A percentile compares a stretch with the other conserved stretches of the same genome.
Conservation (phyloP, 2,797 vertebrate genomes). For the Scolopax bukidnonensis region DNA sequence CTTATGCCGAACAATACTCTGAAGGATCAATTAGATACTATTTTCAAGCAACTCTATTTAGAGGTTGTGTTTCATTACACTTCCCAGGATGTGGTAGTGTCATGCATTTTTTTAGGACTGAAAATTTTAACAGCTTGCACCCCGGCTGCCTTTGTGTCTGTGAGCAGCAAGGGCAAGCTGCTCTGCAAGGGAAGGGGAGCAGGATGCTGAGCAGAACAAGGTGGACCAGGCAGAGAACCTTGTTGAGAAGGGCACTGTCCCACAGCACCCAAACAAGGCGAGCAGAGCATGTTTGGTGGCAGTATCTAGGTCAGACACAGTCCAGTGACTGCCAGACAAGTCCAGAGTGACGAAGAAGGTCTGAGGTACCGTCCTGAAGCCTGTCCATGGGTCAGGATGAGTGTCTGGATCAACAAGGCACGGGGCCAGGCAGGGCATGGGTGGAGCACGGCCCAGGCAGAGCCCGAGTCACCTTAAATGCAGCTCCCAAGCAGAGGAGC, state of each 20-base stretch:
- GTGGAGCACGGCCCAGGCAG: background rate
- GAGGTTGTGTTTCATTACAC: background rate
- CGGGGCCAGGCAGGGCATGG: background rate
- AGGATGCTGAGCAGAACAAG: background rate
- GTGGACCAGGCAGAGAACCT: background rate
- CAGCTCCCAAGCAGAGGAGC: background rate
- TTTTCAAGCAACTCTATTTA: background rate
- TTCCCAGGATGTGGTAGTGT: background rate
- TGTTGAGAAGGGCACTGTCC: background rate
- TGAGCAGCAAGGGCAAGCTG: background rate
- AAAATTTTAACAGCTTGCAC: background rate
- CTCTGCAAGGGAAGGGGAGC: background rate
- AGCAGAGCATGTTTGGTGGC: background rate
- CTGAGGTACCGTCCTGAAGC: background rate
- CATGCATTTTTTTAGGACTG: background rate
- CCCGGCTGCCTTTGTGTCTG: accelerated
- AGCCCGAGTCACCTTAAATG: background rate
- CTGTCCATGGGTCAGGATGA: background rate
- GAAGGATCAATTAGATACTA: background rate
- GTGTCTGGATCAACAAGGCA: background rate
- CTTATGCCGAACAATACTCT: background rate
- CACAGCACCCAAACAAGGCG: background rate
- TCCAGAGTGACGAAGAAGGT: background rate
- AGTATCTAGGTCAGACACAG: background rate
- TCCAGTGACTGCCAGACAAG: background rate